These are phyloP conservation scores for Phodopus roborovskii DNA, from an alignment of 2,113 vertebrate genomes.

Conservation along the genomic window DNA sequence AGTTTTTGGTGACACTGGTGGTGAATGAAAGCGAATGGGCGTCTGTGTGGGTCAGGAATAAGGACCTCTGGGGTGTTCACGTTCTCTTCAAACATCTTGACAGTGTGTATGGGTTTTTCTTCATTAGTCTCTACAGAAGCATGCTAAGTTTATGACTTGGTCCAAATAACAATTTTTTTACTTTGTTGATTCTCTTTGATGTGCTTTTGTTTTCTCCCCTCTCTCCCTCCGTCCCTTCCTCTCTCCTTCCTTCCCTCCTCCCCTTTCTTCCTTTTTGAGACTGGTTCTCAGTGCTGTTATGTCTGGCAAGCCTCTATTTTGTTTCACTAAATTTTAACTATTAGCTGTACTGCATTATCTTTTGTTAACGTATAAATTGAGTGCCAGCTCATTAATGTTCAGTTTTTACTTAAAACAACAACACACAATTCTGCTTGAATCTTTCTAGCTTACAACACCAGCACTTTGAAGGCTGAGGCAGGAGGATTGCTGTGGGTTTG, in stretches of 20 bases:
- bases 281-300: no score
- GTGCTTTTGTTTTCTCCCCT: constrained; percentile 2
- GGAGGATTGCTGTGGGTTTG: background rate
- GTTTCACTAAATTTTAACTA: constrained; percentile 17
- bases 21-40: constrained; percentile 20
- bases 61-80: background rate
- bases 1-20: background rate
- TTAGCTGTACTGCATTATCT: constrained; percentile 18
- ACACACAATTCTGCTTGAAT: background rate
- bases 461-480: background rate
- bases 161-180: constrained; percentile 26
- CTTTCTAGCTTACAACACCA: background rate
- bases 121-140: constrained; percentile 4
- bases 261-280: background rate
- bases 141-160: constrained; percentile 46
- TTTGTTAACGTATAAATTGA: constrained; percentile 50
- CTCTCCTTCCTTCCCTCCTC: background rate
- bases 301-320: background rate
- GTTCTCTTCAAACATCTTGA: constrained; percentile 4
- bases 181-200: constrained; percentile 18
- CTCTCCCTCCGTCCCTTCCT: background rate
- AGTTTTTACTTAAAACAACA: constrained; percentile 32
- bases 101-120: constrained; percentile 31
- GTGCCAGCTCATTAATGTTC: constrained; percentile 49
- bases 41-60: background rate